Evolutionary conservation across 1,140 invertebrate genomes (phyloP).

Genomic region (Saccostrea cuccullata): DNA sequence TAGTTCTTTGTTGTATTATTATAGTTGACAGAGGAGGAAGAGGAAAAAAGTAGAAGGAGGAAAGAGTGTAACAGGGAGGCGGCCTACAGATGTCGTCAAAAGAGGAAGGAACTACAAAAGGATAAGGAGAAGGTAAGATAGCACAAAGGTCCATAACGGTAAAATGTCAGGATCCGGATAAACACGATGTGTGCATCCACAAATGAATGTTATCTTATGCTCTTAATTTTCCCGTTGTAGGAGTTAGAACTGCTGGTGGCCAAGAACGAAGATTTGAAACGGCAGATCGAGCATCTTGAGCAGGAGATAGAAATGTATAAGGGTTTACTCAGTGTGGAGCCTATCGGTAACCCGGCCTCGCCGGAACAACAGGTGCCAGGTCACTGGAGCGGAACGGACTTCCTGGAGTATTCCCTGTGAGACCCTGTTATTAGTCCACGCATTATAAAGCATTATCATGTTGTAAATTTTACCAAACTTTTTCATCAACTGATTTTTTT

Average conservation of each 20-base stretch:
- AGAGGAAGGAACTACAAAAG: not conserved
- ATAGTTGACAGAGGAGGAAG: conserved; percentile 15
- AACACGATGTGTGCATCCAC: not conserved
- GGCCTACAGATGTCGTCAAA: not conserved
- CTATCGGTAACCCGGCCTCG: not conserved
- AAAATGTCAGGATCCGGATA: too few relatives aligned
- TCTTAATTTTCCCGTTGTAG: not conserved
- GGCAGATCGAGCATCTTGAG: not conserved
- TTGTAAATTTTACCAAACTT: too few relatives aligned
- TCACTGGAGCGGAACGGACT: not conserved
- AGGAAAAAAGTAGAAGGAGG: not conserved
- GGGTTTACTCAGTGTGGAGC: not conserved
- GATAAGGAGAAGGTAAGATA: not conserved
- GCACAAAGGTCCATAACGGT: not conserved
- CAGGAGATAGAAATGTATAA: not conserved
- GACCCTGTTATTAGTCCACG: not conserved
- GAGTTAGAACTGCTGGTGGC: not conserved
- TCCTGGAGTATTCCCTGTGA: not conserved
- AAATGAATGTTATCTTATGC: too few relatives aligned
- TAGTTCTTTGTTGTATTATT: not conserved
- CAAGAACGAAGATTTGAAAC: not conserved
- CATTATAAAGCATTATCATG: too few relatives aligned
- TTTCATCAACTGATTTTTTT: too few relatives aligned
- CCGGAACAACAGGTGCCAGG: conserved; percentile 8
- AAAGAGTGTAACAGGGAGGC: not conserved